A percentile compares a stretch with the other conserved stretches of the same genome.
These are phyloP conservation scores for Catamblyrhynchus diadema DNA, from an alignment of 2,797 vertebrate genomes.

Conservation along the genomic window DNA sequence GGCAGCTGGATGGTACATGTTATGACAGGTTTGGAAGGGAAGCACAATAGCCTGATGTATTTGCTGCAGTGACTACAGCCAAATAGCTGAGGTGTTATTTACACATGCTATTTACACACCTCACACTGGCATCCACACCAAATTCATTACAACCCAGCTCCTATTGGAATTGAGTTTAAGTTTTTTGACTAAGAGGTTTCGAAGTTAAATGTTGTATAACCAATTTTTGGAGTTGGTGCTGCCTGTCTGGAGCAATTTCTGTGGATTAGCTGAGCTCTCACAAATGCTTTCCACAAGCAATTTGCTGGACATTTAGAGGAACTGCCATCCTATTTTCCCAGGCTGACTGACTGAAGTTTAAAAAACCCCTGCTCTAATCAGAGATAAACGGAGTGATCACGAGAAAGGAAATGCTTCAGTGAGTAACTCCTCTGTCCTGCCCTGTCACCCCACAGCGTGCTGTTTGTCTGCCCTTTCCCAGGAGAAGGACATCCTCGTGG, in stretches of 20 bases:
- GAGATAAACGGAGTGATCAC: slow-evolving; percentile 37
- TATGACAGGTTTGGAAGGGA: background rate
- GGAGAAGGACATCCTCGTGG: background rate
- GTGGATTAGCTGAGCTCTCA: background rate
- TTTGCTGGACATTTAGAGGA: background rate
- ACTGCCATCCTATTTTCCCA: slow-evolving; percentile 19
- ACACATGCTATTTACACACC: background rate
- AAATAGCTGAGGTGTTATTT: slow-evolving; percentile 15
- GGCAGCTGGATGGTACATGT: background rate
- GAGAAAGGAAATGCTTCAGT: slow-evolving; percentile 58
- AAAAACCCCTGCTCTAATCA: background rate
- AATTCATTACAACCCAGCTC: background rate
- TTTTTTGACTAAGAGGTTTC: background rate
- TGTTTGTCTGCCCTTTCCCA: slow-evolving; percentile 45
- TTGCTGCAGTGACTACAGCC: background rate
- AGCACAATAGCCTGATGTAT: background rate
- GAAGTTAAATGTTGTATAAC: background rate
- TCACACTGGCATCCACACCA: background rate
- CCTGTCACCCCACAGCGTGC: background rate
- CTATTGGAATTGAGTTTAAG: background rate
- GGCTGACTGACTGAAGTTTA: background rate
- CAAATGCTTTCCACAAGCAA: background rate
- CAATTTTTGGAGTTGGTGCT: background rate
- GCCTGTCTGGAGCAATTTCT: background rate
- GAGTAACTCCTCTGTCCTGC: slow-evolving; percentile 23